phyloP scores from a whole-genome alignment of 2,888 invertebrate species.

The Ametastegia equiseti region DNA sequence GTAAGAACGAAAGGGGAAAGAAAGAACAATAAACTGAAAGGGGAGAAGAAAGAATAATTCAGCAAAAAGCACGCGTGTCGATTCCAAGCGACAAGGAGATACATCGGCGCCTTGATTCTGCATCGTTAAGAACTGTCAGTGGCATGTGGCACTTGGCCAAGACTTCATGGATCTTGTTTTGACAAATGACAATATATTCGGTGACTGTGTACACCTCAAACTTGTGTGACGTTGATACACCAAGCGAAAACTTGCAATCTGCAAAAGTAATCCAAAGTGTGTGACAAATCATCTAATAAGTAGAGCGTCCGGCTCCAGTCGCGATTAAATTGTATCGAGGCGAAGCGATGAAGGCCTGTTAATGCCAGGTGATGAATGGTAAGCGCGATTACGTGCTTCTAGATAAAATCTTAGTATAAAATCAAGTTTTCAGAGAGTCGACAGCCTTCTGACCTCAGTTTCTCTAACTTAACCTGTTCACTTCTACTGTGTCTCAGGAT shows the following conservation, averaged over 20 bases:
- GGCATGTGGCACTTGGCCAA: slow-evolving; percentile 32
- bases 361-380: neutral
- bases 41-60: neutral
- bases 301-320: neutral
- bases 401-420: neutral
- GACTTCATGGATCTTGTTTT: slow-evolving; percentile 34
- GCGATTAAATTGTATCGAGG: neutral
- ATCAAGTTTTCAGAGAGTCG: neutral
- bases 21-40: neutral
- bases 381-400: neutral
- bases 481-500: neutral
- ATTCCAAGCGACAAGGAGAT: slow-evolving; percentile 15
- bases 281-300: neutral
- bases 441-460: neutral
- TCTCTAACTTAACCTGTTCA: neutral
- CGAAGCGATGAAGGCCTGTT: neutral
- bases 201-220: neutral
- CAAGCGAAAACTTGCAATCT: neutral
- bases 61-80: slow-evolving; percentile 4
- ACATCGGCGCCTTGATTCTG: slow-evolving; percentile 14
- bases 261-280: neutral
- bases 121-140: slow-evolving; percentile 25
- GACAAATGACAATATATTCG: slow-evolving; percentile 23
- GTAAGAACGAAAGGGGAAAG: neutral
- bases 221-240: neutral